phyloP scores from a whole-genome alignment of 2,888 invertebrate genomes.

The Troilus luridus region DNA sequence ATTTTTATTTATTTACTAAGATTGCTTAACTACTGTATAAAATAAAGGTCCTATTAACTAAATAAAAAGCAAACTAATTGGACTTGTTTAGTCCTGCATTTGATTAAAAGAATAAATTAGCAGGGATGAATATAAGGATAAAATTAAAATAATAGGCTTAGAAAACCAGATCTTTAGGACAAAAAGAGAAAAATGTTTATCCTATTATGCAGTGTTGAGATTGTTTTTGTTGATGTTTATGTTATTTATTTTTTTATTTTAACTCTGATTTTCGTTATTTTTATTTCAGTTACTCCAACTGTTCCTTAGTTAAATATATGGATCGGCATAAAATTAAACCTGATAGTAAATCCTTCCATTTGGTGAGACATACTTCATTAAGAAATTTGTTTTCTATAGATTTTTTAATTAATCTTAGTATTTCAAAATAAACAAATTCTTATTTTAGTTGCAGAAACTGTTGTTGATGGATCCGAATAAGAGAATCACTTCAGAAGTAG shows the following conservation, averaged over 20 bases:
- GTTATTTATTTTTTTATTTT: background rate
- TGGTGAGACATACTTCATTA: slow-evolving; percentile 70
- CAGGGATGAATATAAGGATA: too few species aligned
- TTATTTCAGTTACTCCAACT: slow-evolving; percentile 82
- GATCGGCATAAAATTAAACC: slow-evolving; percentile 95
- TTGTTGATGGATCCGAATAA: slow-evolving; percentile 98
- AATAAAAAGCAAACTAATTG: too few species aligned
- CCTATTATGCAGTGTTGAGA: too few species aligned
- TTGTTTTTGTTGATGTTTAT: background rate
- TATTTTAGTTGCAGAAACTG: slow-evolving; percentile 80
- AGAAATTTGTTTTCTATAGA: background rate
- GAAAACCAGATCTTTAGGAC: too few species aligned
- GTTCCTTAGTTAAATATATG: slow-evolving; percentile 95
- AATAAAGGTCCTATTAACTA: too few species aligned
- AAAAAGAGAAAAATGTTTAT: too few species aligned
- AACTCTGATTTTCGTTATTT: background rate
- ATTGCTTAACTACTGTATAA: too few species aligned
- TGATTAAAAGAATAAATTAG: too few species aligned
- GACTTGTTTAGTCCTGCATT: too few species aligned
- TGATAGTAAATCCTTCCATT: slow-evolving; percentile 91
- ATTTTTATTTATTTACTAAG: too few species aligned
- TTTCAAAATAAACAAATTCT: background rate
- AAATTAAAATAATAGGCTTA: too few species aligned
- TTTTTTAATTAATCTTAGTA: background rate
- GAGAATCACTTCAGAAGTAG: slow-evolving; percentile 96